phyloP scores from a whole-genome alignment of 2,113 vertebrate genomes.

The Erythrolamprus reginae region DNA sequence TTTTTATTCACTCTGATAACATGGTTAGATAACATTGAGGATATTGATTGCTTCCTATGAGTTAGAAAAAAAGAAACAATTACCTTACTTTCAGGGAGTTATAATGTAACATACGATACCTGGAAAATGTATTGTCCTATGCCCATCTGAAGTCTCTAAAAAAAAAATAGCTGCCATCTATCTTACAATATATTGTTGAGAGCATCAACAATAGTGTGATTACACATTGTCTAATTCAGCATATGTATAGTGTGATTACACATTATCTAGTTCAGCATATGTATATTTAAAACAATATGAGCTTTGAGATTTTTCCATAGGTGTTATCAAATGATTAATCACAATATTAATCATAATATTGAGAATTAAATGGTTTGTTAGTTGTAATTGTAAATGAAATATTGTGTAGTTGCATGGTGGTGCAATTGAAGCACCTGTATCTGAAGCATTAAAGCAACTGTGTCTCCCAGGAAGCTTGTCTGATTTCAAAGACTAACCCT shows the following conservation, averaged over 20 bases:
- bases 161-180: not conserved
- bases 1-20: not conserved
- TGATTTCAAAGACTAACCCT: not conserved
- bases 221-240: not conserved
- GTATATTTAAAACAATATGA: not conserved
- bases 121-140: not conserved
- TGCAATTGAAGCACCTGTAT: not conserved
- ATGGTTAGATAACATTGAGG: not conserved
- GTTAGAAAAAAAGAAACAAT: not conserved
- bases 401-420: not conserved
- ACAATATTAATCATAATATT: not conserved
- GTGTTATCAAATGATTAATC: not conserved
- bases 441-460: not conserved
- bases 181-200: not conserved
- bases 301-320: not conserved
- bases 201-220: not conserved
- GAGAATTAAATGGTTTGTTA: not conserved
- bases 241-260: not conserved
- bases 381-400: not conserved
- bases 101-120: not conserved
- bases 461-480: not conserved
- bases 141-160: not conserved
- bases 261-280: not conserved
- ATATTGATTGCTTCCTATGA: not conserved
- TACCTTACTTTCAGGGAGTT: not conserved